These are phyloP conservation scores for Harpagifer antarcticus DNA, from an alignment of 2,797 vertebrate species.

Conservation along the genomic window DNA sequence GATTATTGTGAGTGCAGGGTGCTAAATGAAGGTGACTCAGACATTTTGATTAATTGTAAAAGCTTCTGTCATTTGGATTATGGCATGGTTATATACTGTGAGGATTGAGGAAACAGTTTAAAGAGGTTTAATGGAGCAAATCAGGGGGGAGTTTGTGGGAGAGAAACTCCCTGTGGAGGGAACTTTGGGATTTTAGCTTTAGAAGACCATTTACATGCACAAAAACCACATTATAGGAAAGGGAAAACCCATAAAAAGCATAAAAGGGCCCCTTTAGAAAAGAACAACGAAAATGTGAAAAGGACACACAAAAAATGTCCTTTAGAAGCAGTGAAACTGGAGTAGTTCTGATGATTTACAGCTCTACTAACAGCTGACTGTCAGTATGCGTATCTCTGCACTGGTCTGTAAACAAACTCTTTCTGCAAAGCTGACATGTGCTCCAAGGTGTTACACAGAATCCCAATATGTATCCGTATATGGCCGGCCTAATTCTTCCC, in stretches of 20 bases:
- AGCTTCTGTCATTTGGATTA: conserved; percentile 8
- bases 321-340: neutral
- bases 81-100: neutral
- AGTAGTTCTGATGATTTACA: conserved; percentile 12
- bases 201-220: too few relatives aligned
- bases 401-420: conserved; percentile 63
- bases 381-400: conserved; percentile 1
- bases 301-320: neutral
- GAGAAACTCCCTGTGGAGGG: too few relatives aligned
- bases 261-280: too few relatives aligned
- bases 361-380: conserved; percentile 12
- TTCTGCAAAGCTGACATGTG: conserved; percentile 12
- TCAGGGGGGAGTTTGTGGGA: neutral
- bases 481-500: conserved; percentile 35
- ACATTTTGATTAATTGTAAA: conserved; percentile 12
- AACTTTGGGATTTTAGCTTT: too few relatives aligned
- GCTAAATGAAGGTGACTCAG: neutral
- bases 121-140: neutral
- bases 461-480: conserved; percentile 57
- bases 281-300: neutral
- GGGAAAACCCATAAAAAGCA: too few relatives aligned
- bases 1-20: neutral
- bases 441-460: conserved; percentile 44
- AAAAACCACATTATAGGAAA: too few relatives aligned
- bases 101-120: conserved; percentile 6